A percentile compares a stretch with the other conserved stretches of the same genome.
Conservation (phyloP, 2,797 vertebrate genomes). For the Typhlichthys subterraneus region DNA sequence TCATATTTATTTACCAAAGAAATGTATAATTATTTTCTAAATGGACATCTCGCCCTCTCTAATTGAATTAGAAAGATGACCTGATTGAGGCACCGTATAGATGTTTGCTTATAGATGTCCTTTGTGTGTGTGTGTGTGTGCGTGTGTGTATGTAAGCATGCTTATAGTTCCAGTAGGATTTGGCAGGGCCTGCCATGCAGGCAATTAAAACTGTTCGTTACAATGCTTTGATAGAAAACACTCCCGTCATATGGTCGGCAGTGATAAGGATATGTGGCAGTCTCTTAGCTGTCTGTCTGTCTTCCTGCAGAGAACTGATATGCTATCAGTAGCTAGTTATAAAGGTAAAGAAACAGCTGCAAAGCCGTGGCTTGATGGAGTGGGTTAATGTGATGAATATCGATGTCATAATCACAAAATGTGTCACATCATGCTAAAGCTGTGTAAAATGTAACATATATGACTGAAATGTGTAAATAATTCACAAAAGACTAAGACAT, state of each 20-base stretch:
- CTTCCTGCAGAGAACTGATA: slow-evolving; percentile 67
- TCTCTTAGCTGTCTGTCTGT: slow-evolving; percentile 48
- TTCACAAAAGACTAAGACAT: too few relatives aligned
- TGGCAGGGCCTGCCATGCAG: slow-evolving; percentile 55
- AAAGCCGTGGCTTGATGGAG: slow-evolving; percentile 34
- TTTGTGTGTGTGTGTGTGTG: background rate
- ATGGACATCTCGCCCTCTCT: too few relatives aligned
- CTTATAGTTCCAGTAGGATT: slow-evolving; percentile 30
- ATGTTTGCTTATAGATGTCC: background rate
- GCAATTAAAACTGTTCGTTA: slow-evolving; percentile 76
- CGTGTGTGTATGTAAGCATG: background rate
- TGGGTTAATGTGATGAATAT: slow-evolving; percentile 6
- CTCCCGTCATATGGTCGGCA: slow-evolving; percentile 71
- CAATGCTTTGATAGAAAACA: slow-evolving; percentile 72
- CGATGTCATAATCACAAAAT: background rate
- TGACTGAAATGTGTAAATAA: too few relatives aligned
- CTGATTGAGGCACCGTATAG: background rate
- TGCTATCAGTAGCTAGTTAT: slow-evolving; percentile 57
- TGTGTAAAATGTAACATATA: too few relatives aligned
- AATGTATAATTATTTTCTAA: too few relatives aligned
- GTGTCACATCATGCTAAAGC: too few relatives aligned
- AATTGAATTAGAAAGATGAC: too few relatives aligned
- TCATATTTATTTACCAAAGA: too few relatives aligned
- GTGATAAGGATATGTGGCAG: slow-evolving; percentile 71
- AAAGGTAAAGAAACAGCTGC: slow-evolving; percentile 50